Conservation (phyloP, 30 jellyfish, hydroid and myxozoan genomes). For the Aurelia coerulea region DNA sequence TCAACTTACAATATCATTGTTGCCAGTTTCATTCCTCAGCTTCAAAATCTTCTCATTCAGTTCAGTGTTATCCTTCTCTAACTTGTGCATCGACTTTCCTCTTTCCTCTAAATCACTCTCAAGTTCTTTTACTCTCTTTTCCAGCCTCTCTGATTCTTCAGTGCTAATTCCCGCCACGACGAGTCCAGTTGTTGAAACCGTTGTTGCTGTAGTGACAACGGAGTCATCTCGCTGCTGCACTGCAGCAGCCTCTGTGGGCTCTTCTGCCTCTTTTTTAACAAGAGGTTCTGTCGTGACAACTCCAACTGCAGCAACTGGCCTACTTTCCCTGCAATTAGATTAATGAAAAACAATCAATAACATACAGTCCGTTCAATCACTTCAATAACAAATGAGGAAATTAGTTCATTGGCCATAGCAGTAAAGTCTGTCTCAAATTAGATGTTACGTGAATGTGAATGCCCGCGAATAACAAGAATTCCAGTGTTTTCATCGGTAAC, state of each 20-base stretch:
- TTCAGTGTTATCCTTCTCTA: slow-evolving; percentile 33
- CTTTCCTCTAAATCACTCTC: slow-evolving; percentile 22
- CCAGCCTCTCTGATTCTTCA: slow-evolving; percentile 57
- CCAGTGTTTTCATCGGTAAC: no score
- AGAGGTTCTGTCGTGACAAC: slow-evolving; percentile 50
- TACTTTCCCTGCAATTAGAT: slow-evolving; percentile 31
- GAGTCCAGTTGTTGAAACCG: slow-evolving; percentile 35
- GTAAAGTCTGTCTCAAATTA: no score
- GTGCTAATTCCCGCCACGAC: slow-evolving; percentile 51
- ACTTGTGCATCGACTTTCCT: slow-evolving; percentile 27
- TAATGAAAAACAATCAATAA: no score
- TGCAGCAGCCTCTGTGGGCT: background rate
- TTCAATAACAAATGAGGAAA: no score
- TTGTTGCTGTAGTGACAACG: background rate
- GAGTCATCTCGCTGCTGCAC: background rate
- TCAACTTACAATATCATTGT: slow-evolving; percentile 35
- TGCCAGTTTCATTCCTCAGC: slow-evolving; percentile 43
- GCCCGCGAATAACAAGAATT: no score
- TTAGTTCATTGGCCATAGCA: no score
- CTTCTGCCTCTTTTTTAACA: slow-evolving; percentile 14
- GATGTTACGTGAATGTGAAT: no score
- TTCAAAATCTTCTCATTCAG: slow-evolving; percentile 22
- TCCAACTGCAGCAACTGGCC: slow-evolving; percentile 53
- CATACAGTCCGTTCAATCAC: no score
- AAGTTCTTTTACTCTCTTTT: slow-evolving; percentile 37